Percentiles rank a stretch among this genome's conserved stretches.
These are phyloP conservation scores for Phenganax marumi DNA, from an alignment of 92 coral and sea anemone genomes.

Conservation along the genomic window DNA sequence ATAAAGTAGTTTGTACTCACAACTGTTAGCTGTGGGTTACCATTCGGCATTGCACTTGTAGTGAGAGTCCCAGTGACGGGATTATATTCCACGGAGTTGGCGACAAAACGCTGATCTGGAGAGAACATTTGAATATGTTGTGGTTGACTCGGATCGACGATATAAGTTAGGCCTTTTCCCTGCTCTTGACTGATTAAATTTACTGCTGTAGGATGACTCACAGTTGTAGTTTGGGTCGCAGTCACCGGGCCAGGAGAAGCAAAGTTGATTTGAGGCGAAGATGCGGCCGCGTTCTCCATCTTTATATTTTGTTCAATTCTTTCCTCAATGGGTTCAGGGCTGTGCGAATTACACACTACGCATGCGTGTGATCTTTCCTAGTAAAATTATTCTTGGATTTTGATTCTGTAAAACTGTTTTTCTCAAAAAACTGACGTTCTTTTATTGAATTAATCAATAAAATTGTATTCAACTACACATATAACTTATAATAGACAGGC, in stretches of 20 bases:
- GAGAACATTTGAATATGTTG: slow-evolving; percentile 98
- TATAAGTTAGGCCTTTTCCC: slow-evolving; percentile 84
- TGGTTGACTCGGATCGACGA: slow-evolving; percentile 93
- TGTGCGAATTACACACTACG: slow-evolving; percentile 17
- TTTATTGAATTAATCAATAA: too few relatives aligned
- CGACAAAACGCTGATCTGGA: slow-evolving; percentile 91
- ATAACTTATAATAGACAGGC: too few relatives aligned
- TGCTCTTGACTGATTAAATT: slow-evolving; percentile 95
- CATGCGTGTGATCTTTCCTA: slow-evolving; percentile 29
- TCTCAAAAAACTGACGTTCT: neutral
- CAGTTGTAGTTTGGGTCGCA: slow-evolving; percentile 91
- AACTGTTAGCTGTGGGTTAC: slow-evolving; percentile 93
- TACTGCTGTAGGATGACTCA: slow-evolving; percentile 83
- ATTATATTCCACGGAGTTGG: slow-evolving; percentile 93
- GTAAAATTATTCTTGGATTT: neutral
- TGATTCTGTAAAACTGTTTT: neutral
- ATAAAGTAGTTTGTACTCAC: slow-evolving; percentile 61
- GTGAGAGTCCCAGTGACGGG: slow-evolving; percentile 84
- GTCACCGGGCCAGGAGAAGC: slow-evolving; percentile 84
- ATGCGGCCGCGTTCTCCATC: slow-evolving; percentile 98
- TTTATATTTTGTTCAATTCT: slow-evolving; percentile 66
- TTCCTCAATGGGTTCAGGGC: slow-evolving; percentile 48
- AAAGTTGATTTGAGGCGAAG: slow-evolving; percentile 91
- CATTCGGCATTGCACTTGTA: slow-evolving; percentile 83
- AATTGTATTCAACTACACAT: too few relatives aligned